Evolutionary conservation across 2,888 invertebrate genomes (phyloP).

Genomic region (Fragum fragum): DNA sequence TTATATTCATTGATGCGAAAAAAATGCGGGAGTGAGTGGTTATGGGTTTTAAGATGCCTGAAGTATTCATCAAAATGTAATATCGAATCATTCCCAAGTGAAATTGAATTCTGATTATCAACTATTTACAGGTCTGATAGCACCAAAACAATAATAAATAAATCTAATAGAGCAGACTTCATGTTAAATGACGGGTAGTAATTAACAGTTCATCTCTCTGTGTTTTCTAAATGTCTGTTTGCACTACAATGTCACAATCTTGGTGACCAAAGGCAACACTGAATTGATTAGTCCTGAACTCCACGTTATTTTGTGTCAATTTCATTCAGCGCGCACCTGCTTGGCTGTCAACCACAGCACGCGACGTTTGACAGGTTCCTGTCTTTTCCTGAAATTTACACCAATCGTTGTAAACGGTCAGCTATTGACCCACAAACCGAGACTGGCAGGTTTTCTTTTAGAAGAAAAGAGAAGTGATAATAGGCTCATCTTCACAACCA

Average conservation of each 20-base stretch:
- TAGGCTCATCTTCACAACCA: constrained; percentile 6
- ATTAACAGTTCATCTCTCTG: constrained; percentile 9
- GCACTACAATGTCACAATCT: background rate
- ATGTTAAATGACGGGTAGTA: constrained; percentile 19
- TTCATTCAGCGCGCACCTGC: constrained; percentile 50
- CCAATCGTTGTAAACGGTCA: constrained; percentile 34
- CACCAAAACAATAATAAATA: constrained; percentile 22
- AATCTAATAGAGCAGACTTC: constrained; percentile 7
- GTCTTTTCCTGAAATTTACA: constrained; percentile 34
- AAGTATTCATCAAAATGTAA: too few species aligned
- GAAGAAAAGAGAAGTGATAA: constrained; percentile 14
- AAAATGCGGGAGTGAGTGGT: too few species aligned
- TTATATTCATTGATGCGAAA: too few species aligned
- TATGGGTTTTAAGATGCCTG: too few species aligned
- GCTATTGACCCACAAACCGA: constrained; percentile 7
- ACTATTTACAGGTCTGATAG: too few species aligned
- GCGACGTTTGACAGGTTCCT: constrained; percentile 39
- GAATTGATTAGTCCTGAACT: constrained; percentile 38
- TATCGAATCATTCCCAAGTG: too few species aligned
- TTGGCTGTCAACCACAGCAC: constrained; percentile 45
- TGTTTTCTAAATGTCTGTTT: background rate
- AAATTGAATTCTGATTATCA: too few species aligned
- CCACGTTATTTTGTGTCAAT: constrained; percentile 38
- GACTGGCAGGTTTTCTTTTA: constrained; percentile 13
- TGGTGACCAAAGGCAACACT: constrained; percentile 29